Base-by-base conservation (phyloP, 2,797 vertebrate genomes). In the Xenops minutus region DNA sequence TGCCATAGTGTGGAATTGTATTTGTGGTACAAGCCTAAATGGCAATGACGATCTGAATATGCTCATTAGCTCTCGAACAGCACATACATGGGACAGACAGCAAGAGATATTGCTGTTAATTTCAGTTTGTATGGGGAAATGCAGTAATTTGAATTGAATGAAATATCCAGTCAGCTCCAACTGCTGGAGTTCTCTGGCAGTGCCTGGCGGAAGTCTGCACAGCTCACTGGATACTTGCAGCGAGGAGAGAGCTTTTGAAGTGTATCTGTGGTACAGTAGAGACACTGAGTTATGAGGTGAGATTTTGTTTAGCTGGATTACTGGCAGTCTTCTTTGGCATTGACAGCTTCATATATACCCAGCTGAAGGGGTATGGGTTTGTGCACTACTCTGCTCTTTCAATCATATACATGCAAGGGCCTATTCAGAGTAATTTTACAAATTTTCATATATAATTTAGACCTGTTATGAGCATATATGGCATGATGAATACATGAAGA, bases 111-210 rank as follows among this genome's bases (percentile, higher is more conserved):
- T 95, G 69, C 54, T 63, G 48, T 73, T 97, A 49, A 61, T 95
- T 89, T 46, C 75, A 61, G 46, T 92, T 82, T 89, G 56, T 73
- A 79, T 78, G 75, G 67, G 81, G 77, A 56, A 97, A 95, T 91
- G 19, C 89, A 92, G 63, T 73, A 84, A 97, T 96, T 92, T 93
- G 63, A 96, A 95, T 10, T 21, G 39, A 78, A 64, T 92, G 71
- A 93, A 77, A 85, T 92, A 94, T 86, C 81, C 90, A 94, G 77
- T 63, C 92, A 88, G 69, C 66, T 36, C 67, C 95, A 95, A 61
- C 75, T 68, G 37, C 37, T 87, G 92, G 74, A 92, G 89, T 78
- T 93, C 94, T 84, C 76, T 91, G 5, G 1, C 26, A 54, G 66
- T 30, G 77, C 52, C 95, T 73, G 58, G 55, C 76, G 77, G 89